These are phyloP conservation scores for Falco columbarius DNA, from an alignment of 2,797 vertebrate genomes.

Conservation along the genomic window DNA sequence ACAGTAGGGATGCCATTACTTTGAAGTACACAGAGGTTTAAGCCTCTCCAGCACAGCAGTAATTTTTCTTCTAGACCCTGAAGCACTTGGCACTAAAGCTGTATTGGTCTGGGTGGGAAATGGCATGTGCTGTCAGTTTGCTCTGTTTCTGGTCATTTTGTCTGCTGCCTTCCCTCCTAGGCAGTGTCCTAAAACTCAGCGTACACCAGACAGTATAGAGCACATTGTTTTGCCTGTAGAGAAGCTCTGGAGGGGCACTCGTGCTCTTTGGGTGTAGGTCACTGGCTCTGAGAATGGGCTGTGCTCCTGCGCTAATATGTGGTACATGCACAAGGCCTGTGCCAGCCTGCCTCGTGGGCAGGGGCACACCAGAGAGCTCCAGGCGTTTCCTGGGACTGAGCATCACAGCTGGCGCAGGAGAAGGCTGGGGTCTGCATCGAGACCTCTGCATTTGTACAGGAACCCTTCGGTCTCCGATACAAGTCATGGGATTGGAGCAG, in stretches of 20 bases:
- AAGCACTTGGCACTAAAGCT: neutral
- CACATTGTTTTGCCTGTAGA: neutral
- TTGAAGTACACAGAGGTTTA: neutral
- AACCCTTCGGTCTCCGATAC: rapidly evolving
- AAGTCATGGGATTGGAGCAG: neutral
- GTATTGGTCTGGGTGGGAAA: neutral
- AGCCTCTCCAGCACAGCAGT: neutral
- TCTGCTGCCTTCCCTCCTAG: neutral
- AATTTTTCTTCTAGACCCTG: neutral
- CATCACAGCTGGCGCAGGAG: neutral
- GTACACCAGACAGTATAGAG: neutral
- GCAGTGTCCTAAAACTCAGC: neutral
- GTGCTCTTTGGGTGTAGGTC: neutral
- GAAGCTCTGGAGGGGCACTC: neutral
- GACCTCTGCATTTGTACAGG: rapidly evolving
- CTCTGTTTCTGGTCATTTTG: rapidly evolving
- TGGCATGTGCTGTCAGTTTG: neutral
- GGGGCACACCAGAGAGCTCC: neutral
- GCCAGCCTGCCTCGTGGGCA: neutral
- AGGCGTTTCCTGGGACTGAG: neutral
- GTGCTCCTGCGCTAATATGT: neutral
- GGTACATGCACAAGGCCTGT: rapidly evolving
- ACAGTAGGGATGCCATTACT: neutral
- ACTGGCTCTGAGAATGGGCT: neutral
- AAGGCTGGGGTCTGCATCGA: neutral